Base-by-base conservation (phyloP, 2,888 invertebrate species). In the Xylophagus ater region DNA sequence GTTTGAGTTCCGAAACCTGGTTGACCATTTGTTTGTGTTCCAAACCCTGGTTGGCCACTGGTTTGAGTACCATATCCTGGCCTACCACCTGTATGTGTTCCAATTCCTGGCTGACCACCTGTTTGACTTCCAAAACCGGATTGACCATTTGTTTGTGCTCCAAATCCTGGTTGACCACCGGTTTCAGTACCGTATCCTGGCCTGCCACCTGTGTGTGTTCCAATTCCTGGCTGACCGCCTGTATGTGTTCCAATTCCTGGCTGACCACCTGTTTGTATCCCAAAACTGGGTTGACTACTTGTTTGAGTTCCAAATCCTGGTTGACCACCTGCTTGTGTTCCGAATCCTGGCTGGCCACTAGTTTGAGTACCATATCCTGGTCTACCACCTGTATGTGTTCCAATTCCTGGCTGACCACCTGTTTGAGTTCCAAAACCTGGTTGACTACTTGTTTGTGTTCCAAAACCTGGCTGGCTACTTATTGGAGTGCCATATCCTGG, bases 71-170 rank as follows among this genome's bases (percentile, higher is more conserved):
- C 13, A 6, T 7, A 34, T 4, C 35, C 31, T 20, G 29, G 34
- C 15, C 12, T 2, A n/a, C n/a, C n/a, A n/a, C n/a, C n/a, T n/a
- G n/a, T n/a, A n/a, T n/a, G n/a, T n/a, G n/a, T n/a, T n/a, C n/a
- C n/a, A n/a, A n/a, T n/a, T n/a, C 14, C 36, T n/a, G 26, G 34
- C 18, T 26, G 24, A 3, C 32, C 39, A 15, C 32, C 21, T 20
- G 31, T 9, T 29, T 18, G 34, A 10, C 9, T 30, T 4, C 18
- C 23, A 12, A 9, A 12, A 3, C 33, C 28, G 13, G 29, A 9
- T 34, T 17, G 30, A 5, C 21, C 29, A 13, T 12, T 14, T 2
- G 8, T n/a, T 26, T 26, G 18, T n/a, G n/a, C n/a, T n/a, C n/a
- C n/a, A n/a, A n/a, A n/a, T n/a, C n/a, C n/a, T n/a, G n/a, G n/a